These are phyloP conservation scores for Crepidodera aurea DNA, from an alignment of 2,888 invertebrate species.

Conservation along the genomic window DNA sequence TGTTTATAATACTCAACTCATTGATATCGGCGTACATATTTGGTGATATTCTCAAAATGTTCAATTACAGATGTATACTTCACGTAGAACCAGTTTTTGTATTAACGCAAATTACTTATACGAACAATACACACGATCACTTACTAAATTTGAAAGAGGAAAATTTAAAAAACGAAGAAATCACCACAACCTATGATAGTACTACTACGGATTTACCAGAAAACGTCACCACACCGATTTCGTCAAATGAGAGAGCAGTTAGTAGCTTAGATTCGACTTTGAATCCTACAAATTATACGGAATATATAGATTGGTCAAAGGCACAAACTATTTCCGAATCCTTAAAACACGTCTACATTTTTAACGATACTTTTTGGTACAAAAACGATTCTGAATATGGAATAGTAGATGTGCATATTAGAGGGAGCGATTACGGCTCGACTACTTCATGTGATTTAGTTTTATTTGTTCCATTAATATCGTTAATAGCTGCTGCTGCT, in stretches of 20 bases:
- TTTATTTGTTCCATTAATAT: slow-evolving; percentile 47
- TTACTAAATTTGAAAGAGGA: neutral
- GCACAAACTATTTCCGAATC: neutral
- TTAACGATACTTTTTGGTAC: slow-evolving; percentile 21
- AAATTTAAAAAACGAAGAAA: neutral
- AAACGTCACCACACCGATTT: neutral
- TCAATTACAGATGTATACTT: slow-evolving; percentile 50
- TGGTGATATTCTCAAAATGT: slow-evolving; percentile 44
- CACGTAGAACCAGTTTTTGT: slow-evolving; percentile 34
- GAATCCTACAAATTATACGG: neutral
- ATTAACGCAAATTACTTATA: slow-evolving; percentile 6
- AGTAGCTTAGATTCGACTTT: neutral
- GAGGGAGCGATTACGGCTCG: slow-evolving; percentile 24
- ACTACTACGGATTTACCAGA: neutral
- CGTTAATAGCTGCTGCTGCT: slow-evolving; percentile 49
- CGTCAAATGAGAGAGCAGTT: neutral
- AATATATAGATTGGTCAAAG: slow-evolving; percentile 1
- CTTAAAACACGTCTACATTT: neutral
- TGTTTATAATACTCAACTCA: slow-evolving; percentile 39
- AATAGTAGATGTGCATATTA: slow-evolving; percentile 15
- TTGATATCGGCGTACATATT: slow-evolving; percentile 44
- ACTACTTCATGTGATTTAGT: slow-evolving; percentile 46
- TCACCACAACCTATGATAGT: neutral
- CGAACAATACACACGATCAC: slow-evolving; percentile 4
- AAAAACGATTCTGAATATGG: slow-evolving; percentile 26